Conservation (phyloP, 2,113 vertebrate species). For the Sakesphorus luctuosus region DNA sequence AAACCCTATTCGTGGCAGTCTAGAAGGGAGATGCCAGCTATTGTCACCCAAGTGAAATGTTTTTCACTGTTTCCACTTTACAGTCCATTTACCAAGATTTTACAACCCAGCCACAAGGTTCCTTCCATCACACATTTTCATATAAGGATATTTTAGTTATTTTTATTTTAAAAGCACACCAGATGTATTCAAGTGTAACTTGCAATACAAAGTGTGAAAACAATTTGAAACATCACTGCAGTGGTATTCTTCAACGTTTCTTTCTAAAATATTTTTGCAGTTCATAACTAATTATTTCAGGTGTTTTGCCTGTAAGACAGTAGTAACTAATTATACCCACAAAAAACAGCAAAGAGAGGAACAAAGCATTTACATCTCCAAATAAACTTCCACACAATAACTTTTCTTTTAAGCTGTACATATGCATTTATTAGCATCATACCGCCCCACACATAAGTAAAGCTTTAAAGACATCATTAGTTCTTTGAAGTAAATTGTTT, state of each 20-base stretch:
- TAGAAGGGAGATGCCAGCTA: constrained; percentile 30
- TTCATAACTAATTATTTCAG: constrained; percentile 3
- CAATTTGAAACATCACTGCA: background rate
- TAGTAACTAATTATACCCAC: background rate
- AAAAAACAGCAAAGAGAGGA: background rate
- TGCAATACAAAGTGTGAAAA: background rate
- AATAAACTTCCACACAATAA: background rate
- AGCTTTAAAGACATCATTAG: background rate
- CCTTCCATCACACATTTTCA: constrained; percentile 27
- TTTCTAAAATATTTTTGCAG: background rate
- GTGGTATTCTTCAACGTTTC: background rate
- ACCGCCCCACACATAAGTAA: background rate
- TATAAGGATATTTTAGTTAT: constrained; percentile 17
- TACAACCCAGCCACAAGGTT: constrained; percentile 36
- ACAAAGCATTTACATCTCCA: background rate
- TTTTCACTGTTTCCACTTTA: constrained; percentile 64
- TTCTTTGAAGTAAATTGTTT: background rate
- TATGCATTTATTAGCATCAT: background rate
- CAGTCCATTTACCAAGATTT: constrained; percentile 42
- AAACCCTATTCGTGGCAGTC: constrained; percentile 23
- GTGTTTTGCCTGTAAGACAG: background rate
- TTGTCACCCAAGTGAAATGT: constrained; percentile 44
- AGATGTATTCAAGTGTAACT: constrained; percentile 35
- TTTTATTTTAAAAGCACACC: constrained; percentile 40
- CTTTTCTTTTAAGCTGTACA: background rate